Conservation (phyloP, 2,113 vertebrate species). For the Girardinichthys multiradiatus region DNA sequence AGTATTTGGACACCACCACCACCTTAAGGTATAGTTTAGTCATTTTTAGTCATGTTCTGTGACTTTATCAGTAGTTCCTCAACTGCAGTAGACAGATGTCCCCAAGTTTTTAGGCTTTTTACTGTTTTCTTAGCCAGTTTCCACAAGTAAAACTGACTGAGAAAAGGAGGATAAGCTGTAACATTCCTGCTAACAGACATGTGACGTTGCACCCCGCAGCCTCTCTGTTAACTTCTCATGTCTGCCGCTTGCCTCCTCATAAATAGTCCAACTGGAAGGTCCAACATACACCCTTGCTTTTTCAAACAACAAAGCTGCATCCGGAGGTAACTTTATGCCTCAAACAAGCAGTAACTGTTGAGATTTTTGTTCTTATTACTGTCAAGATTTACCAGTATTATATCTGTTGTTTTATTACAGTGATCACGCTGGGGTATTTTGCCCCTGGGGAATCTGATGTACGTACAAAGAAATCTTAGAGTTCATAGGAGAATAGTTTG, state of each 20-base stretch:
- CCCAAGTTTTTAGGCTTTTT: no score
- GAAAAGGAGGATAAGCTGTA: conserved; percentile 15
- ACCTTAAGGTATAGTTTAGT: no score
- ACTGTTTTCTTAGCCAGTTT: no score
- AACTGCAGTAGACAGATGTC: no score
- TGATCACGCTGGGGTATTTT: conserved; percentile 37
- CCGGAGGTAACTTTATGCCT: no score
- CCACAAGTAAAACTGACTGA: no score
- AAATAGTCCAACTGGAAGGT: not conserved
- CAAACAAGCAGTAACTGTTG: not conserved
- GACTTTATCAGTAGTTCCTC: no score
- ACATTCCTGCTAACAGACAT: conserved; percentile 41
- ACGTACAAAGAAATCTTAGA: conserved; percentile 20
- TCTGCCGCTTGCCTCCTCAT: not conserved
- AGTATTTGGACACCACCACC: no score
- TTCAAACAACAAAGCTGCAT: no score
- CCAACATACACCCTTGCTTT: not conserved
- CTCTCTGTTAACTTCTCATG: not conserved
- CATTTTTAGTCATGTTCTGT: no score
- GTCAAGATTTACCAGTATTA: conserved; percentile 19
- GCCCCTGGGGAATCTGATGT: conserved; percentile 28
- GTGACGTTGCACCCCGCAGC: conserved; percentile 10
- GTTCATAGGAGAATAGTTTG: conserved; percentile 24
- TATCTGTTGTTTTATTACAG: conserved; percentile 25
- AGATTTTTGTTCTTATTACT: not conserved